Base-by-base conservation (phyloP, 2,113 vertebrate genomes). In the Corapipo altera region DNA sequence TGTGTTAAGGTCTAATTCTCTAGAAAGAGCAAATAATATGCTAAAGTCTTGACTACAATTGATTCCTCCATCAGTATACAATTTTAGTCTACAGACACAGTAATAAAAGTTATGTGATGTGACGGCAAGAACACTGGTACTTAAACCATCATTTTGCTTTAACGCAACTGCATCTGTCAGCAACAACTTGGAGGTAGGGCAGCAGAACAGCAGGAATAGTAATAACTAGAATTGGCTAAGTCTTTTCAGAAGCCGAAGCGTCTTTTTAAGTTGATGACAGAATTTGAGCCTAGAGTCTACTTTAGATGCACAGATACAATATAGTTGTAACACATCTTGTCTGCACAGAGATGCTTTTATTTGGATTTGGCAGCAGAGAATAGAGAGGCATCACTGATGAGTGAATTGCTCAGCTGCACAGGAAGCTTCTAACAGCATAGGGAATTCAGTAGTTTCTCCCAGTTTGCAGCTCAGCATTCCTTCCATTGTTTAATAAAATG, bases 21-120 rank as follows among this genome's bases (percentile, higher is more conserved):
- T 65, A 65, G 73, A 78, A 93, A 69, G 13, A 76, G 10, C 17
- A 85, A 67, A 41, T 52, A 80, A 61, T 43, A 43, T 35, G 9
- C 27, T 76, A 11, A 12, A 51, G 22, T 28, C 44, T 87, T 83
- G 52, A 58, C 27, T 22, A 12, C 51, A n/a, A 32, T 4, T 54
- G 32, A 44, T 74, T 86, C 26, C 54, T 69, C 26, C 26, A 35
- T 69, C 28, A 41, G 8, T 35, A 54, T 79, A 30, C 46, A 65
- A 6, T 35, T 84, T 64, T 57, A 64, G 33, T 24, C 65, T 67
- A 72, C 30, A 51, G 24, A 57, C 24, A n/a, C 2, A 3, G 8
- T 65, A 57, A 73, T n/a, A 33, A 24, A 77, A 71, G 14, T 69
- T 57, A 57, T 0, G 0, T 32, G 23, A 61, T 54, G 9, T 16